Conservation (phyloP, 2,797 vertebrate species). For the Argentina silus region DNA sequence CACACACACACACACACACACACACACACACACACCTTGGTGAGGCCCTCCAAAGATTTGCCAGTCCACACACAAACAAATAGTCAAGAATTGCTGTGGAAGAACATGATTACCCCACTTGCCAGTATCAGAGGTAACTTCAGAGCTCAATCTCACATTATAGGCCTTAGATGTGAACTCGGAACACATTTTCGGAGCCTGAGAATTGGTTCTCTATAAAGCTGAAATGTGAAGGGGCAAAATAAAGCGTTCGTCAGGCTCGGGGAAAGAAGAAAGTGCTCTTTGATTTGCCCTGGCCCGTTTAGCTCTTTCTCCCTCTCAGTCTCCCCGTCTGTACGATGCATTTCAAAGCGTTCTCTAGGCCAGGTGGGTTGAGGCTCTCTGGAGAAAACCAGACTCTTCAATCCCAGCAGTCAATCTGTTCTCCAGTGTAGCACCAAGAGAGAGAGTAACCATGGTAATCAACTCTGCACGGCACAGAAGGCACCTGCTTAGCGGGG, state of each 20-base stretch:
- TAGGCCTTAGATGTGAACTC: not conserved
- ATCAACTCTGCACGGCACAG: constrained; percentile 52
- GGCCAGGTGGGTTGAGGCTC: constrained; percentile 37
- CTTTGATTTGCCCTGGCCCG: constrained; percentile 29
- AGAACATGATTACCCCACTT: not conserved
- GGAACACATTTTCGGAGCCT: not conserved
- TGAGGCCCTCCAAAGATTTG: not conserved
- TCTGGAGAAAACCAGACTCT: constrained; percentile 46
- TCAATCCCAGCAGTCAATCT: constrained; percentile 39
- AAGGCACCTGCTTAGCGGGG: constrained; percentile 39
- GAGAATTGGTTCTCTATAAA: not conserved
- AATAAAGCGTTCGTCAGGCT: constrained; percentile 2
- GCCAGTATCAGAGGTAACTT: not conserved
- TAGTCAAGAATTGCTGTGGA: not conserved
- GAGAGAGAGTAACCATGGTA: constrained; percentile 47
- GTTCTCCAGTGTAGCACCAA: constrained; percentile 30
- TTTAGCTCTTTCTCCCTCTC: constrained; percentile 12
- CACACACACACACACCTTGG: not conserved
- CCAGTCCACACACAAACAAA: constrained; percentile 2
- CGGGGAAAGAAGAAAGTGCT: constrained; percentile 22
- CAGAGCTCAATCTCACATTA: not conserved
- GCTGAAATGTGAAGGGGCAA: not conserved
- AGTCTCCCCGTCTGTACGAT: constrained; percentile 18
- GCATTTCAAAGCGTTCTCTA: constrained; percentile 23
- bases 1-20: not conserved